Conservation (phyloP, 2,888 invertebrate genomes). For the Deilephila porcellus region DNA sequence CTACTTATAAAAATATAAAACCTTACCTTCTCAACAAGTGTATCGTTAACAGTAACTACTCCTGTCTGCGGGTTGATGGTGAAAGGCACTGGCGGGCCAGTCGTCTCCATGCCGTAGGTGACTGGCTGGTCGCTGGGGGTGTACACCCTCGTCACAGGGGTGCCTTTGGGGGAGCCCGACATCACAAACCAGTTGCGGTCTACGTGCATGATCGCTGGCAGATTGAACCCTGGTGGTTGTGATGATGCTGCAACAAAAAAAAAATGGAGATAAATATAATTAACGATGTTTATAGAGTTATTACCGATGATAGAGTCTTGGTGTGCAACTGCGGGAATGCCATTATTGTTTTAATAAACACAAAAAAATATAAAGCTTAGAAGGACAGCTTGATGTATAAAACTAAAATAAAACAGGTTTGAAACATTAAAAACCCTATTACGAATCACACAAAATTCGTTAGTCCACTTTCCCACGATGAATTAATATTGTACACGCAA, state of each 20-base stretch:
- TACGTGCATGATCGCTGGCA: conserved; percentile 89
- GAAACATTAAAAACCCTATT: too few relatives aligned
- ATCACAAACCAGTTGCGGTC: conserved; percentile 91
- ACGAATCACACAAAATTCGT: too few relatives aligned
- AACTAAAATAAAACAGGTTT: too few relatives aligned
- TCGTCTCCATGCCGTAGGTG: conserved; percentile 88
- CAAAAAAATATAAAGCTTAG: too few relatives aligned
- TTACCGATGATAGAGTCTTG: too few relatives aligned
- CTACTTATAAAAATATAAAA: too few relatives aligned
- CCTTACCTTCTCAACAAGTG: conserved; percentile 89
- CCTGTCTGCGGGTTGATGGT: conserved; percentile 90
- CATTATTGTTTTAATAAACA: too few relatives aligned
- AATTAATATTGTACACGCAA: too few relatives aligned
- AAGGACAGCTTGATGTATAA: too few relatives aligned
- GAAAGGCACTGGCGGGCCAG: conserved; percentile 87
- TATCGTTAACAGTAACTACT: conserved; percentile 91
- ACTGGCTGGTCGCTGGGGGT: conserved; percentile 87
- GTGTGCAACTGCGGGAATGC: too few relatives aligned
- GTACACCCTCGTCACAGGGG: conserved; percentile 88
- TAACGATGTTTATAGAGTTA: too few relatives aligned
- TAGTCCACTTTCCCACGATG: too few relatives aligned
- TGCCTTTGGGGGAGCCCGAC: conserved; percentile 89
- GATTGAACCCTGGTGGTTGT: conserved; percentile 80
- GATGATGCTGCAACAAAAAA: conserved; percentile 66
- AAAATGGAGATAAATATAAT: not conserved